These are phyloP conservation scores for Eledona agricola DNA, from an alignment of 2,888 invertebrate genomes.

Conservation along the genomic window DNA sequence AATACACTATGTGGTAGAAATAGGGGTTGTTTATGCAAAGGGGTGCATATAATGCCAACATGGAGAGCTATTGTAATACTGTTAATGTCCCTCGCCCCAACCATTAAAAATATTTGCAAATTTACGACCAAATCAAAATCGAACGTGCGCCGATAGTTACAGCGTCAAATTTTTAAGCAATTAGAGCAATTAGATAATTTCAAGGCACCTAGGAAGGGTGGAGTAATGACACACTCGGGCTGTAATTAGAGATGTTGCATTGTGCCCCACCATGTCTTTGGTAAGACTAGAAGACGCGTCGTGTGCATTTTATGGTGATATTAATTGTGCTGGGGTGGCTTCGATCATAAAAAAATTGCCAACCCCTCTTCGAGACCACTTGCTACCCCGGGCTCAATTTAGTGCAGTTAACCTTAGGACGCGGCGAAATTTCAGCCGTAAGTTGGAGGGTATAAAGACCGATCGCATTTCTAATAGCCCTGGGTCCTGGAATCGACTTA, in stretches of 20 bases:
- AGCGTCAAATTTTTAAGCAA: slow-evolving; percentile 23
- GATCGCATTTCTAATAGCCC: slow-evolving; percentile 48
- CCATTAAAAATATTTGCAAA: slow-evolving; percentile 36
- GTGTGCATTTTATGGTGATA: slow-evolving; percentile 9
- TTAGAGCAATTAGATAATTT: slow-evolving; percentile 33
- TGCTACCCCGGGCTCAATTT: slow-evolving; percentile 56
- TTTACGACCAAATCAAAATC: too few species aligned
- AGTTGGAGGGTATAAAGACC: slow-evolving; percentile 34
- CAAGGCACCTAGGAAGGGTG: slow-evolving; percentile 24
- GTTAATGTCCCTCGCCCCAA: slow-evolving; percentile 36
- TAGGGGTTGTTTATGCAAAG: slow-evolving; percentile 46
- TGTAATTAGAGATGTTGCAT: slow-evolving; percentile 32
- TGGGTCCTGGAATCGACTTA: slow-evolving; percentile 51
- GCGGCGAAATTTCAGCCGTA: slow-evolving; percentile 2
- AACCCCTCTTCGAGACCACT: slow-evolving; percentile 51
- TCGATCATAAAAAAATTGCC: slow-evolving; percentile 57
- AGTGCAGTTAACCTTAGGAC: slow-evolving; percentile 57
- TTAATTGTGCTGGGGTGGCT: slow-evolving; percentile 39
- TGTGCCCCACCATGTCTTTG: slow-evolving; percentile 25
- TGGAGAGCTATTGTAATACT: slow-evolving; percentile 39
- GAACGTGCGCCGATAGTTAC: too few species aligned
- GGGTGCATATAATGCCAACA: slow-evolving; percentile 39
- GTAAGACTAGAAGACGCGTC: slow-evolving; percentile 9
- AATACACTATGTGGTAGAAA: slow-evolving; percentile 46
- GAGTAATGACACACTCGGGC: slow-evolving; percentile 23